phyloP scores from a whole-genome alignment of 2,113 vertebrate genomes.

The Ciconia stormi region DNA sequence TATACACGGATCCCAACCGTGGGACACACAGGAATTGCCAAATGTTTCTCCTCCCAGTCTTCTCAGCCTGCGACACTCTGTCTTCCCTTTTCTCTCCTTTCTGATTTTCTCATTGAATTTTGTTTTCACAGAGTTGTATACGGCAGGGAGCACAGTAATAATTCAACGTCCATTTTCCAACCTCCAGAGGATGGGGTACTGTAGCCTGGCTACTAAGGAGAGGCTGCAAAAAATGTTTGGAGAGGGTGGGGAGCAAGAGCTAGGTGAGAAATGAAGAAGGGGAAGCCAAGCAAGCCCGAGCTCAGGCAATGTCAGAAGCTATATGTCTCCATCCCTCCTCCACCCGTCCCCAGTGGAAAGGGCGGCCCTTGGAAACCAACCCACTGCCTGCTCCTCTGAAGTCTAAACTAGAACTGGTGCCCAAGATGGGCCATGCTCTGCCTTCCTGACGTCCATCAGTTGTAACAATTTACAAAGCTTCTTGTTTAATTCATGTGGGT shows the following conservation, averaged over 20 bases:
- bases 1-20: accelerated
- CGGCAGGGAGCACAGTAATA: neutral
- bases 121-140: neutral
- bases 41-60: neutral
- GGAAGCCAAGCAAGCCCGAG: neutral
- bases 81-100: neutral
- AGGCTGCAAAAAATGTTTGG: accelerated
- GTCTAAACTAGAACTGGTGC: neutral
- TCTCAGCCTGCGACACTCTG: neutral
- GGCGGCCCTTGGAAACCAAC: neutral
- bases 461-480: neutral
- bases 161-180: neutral
- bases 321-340: neutral
- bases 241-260: neutral
- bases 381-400: neutral
- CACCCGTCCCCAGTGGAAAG: neutral
- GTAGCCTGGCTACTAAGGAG: neutral
- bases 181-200: neutral
- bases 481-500: neutral
- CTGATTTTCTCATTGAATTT: neutral
- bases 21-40: neutral
- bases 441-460: accelerated
- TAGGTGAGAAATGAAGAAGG: neutral
- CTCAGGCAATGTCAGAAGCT: accelerated
- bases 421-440: neutral